Evolutionary conservation across 2,797 vertebrate species (phyloP).

Genomic region (Crypturellus tataupa): DNA sequence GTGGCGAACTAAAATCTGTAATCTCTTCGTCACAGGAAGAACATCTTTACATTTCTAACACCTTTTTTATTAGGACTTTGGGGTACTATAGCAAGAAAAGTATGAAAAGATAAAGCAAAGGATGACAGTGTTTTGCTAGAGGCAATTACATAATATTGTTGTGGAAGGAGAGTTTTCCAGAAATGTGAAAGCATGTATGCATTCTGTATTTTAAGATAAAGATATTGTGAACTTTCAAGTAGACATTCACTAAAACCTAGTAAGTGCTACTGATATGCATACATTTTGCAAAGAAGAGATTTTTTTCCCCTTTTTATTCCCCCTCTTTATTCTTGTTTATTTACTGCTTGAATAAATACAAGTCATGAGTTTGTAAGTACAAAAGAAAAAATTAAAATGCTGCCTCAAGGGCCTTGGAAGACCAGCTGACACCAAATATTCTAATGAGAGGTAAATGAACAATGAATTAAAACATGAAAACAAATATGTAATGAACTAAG

Average conservation of each 20-base stretch:
- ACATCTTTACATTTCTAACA: conserved; percentile 9
- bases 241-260: background rate
- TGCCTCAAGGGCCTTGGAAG: conserved; percentile 67
- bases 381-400: conserved; percentile 69
- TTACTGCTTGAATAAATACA: conserved; percentile 58
- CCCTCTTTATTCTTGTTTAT: background rate
- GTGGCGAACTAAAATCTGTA: conserved; percentile 10
- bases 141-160: background rate
- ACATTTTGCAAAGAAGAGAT: background rate
- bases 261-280: background rate
- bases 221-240: conserved; percentile 20
- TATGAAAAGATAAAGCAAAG: conserved; percentile 19
- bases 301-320: background rate
- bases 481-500: conserved; percentile 81
- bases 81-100: conserved; percentile 21
- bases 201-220: conserved; percentile 10
- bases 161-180: background rate
- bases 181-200: background rate
- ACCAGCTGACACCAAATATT: conserved; percentile 64
- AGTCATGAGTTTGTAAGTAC: conserved; percentile 47
- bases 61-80: conserved; percentile 21
- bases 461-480: conserved; percentile 72
- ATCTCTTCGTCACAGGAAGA: background rate
- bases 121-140: conserved; percentile 20
- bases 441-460: conserved; percentile 75